Base-by-base conservation (phyloP, 2,797 vertebrate species). In the Meda fulgida region DNA sequence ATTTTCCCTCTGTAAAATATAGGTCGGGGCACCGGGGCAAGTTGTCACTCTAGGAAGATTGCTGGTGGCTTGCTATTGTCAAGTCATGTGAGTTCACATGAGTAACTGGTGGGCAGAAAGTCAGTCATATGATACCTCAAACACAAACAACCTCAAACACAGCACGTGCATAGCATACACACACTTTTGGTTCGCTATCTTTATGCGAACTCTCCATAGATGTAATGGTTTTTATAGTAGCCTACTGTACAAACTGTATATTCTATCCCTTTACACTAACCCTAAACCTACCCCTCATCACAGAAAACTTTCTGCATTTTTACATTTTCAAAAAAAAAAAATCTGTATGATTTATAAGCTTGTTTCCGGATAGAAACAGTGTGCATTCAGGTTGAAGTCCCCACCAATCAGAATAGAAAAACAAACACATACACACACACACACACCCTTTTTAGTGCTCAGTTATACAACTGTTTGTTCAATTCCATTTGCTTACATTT, bases 41-140 rank as follows among this genome's bases (percentile, higher is more conserved):
- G 34, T 31, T 69, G 46, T 67, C 58, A 19, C 55, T 40, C 0
- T 13, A 26, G 77, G n/a, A 66, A 46, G 16, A 66, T 58, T 71
- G n/a, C 19, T 80, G 69, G 80, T 66, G 51, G 78, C 38, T 84
- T 36, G 36, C 51, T 77, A 69, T 71, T 80, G 70, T 60, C 23
- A 83, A 87, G 89, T 93, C 91, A 89, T 90, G 91, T 90, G 91
- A 85, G 87, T 87, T 93, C 91, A 93, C 87, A 89, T 91, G 92
- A 83, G 72, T 87, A 83, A 86, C 77, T 40, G 38, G 89, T 46
- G 83, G 86, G 23, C 65, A 84, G 91, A 92, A 92, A 93, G 85
- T 36, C 70, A 86, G 92, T 94, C 93, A 94, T 92, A 86, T 91
- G 92, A 91, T 77, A 53, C 5, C 23, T 76, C 78, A 88, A 81